Evolutionary conservation across 2,797 vertebrate genomes (phyloP).

Genomic region (Tympanoctomys barrerae): DNA sequence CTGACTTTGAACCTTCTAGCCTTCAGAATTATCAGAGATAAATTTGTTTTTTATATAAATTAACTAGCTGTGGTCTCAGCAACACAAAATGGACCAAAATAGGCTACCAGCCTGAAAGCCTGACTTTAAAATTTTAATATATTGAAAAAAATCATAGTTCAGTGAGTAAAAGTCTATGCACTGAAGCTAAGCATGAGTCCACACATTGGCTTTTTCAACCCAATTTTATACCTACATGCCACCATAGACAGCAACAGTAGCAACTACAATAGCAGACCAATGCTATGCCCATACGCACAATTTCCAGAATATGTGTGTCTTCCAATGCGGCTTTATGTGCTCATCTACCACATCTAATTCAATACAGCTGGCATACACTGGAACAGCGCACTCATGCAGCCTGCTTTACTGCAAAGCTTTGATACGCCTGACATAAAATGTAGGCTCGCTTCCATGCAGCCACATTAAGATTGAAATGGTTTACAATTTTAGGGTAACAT

Average conservation of each 20-base stretch:
- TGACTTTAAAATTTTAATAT: background rate
- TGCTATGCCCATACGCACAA: background rate
- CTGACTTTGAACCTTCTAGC: background rate
- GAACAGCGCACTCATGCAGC: accelerated
- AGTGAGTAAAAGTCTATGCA: background rate
- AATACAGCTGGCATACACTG: accelerated
- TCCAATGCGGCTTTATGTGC: background rate
- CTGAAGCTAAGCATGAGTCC: background rate
- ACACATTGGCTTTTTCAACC: background rate
- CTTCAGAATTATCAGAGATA: background rate
- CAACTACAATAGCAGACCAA: background rate
- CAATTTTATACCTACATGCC: too few species aligned
- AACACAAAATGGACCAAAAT: background rate
- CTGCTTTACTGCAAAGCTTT: background rate
- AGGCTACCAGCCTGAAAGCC: background rate
- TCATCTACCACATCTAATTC: background rate
- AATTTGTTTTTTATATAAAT: background rate
- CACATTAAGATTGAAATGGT: background rate
- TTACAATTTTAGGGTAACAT: background rate
- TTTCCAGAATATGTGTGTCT: background rate
- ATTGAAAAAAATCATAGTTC: background rate
- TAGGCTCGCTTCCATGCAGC: background rate
- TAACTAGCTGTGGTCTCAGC: background rate
- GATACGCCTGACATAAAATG: background rate
- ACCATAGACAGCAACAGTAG: too few species aligned